Base-by-base conservation (phyloP, 2,113 vertebrate genomes). In the Hippocampus comes region DNA sequence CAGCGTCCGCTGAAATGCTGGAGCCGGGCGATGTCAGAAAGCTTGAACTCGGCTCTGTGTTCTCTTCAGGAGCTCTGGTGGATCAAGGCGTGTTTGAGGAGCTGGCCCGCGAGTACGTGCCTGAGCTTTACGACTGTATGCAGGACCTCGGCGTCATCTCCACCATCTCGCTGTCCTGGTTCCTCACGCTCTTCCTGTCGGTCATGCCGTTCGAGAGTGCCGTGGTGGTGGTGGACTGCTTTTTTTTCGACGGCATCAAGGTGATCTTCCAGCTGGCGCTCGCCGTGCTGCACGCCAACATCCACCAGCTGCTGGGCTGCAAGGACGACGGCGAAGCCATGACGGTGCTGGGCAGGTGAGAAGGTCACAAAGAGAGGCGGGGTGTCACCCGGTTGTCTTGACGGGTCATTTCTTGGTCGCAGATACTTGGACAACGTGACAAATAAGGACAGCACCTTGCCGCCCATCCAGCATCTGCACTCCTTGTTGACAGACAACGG, bases 261-360 rank as follows among this genome's bases (percentile, higher is more conserved):
- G 96, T 99, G 86, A 99, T 99, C 88, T 99, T 99, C 89, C 97
- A 99, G 80, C 86, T 99, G 83, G 97, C 97, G 0, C 93, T 99
- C 0, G 95, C 96, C 0, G 97, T 99, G 78, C 92, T 99, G 55
- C 95, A 99, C 57, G 95, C 95, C 68, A 99, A 97, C 67, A 96
- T 99, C 83, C 93, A 97, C 83, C 96, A 98, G 76, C 93, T 99
- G 75, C 91, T 99, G 70, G 87, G 89, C 86, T 98, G 96, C 89
- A 99, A 98, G 90, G 97, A 99, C n/a, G 97, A 99, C 2, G 97
- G 97, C 49, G 97, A 99, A 89, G 97, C 97, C 84, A 99, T 99
- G 97, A 99, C 97, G 0, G 95, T 98, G 18, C 89, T 99, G 80
- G 97, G 97, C 88, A 96, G 95, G 97, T 99, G 90, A 85, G 78